These are phyloP conservation scores for Spilogale gracilis DNA, from an alignment of 2,113 vertebrate species.

Conservation along the genomic window DNA sequence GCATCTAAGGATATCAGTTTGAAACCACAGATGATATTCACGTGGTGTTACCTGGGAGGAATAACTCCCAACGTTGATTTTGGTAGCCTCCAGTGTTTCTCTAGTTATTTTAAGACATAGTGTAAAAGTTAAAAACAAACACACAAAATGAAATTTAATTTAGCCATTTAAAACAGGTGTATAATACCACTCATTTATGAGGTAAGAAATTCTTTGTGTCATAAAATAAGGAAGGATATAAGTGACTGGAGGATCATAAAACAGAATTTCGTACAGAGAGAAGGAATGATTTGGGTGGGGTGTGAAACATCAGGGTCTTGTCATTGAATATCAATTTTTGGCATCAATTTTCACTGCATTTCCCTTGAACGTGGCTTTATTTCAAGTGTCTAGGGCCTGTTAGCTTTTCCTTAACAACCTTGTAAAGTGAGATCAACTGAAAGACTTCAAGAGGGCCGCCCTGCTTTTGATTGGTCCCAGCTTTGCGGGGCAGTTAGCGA, in stretches of 20 bases:
- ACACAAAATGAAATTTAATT: background rate
- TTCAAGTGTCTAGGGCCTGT: background rate
- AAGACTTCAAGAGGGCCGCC: background rate
- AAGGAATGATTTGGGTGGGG: background rate
- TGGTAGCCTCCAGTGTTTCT: background rate
- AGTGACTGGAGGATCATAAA: background rate
- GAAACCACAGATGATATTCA: background rate
- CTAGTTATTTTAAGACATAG: background rate
- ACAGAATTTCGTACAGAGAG: background rate
- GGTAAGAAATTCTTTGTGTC: background rate
- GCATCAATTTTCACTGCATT: background rate
- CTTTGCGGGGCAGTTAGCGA: background rate
- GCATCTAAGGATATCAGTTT: background rate
- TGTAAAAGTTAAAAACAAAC: background rate
- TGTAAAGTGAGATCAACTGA: background rate
- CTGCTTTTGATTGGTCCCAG: background rate
- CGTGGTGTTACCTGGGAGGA: background rate
- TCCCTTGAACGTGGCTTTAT: background rate
- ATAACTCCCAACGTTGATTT: background rate
- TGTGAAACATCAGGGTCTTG: background rate
- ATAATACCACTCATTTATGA: background rate
- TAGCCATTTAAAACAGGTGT: background rate
- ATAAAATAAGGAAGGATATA: background rate
- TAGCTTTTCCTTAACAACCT: constrained; percentile 38
- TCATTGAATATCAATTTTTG: background rate